Evolutionary conservation across 2,113 vertebrate genomes (phyloP).

Genomic region (Scomber colias): DNA sequence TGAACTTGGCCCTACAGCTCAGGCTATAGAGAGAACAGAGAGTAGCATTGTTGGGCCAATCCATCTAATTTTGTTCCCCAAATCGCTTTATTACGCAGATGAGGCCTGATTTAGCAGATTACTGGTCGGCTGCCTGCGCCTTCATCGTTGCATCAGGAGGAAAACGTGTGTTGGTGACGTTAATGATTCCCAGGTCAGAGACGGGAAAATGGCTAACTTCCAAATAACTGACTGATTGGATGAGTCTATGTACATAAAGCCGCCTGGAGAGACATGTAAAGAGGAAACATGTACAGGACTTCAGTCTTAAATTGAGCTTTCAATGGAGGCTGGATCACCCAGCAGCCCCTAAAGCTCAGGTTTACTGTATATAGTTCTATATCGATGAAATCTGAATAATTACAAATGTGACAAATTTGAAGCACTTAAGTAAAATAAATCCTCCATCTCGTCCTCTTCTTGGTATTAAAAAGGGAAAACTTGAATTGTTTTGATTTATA

Average conservation of each 20-base stretch:
- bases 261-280: not conserved
- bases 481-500: no score
- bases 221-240: not conserved
- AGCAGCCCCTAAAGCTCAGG: no score
- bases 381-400: no score
- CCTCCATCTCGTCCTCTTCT: no score
- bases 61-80: slow-evolving; percentile 69
- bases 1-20: slow-evolving; percentile 44
- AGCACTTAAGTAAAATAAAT: no score
- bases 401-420: no score
- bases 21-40: slow-evolving; percentile 61
- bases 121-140: slow-evolving; percentile 42
- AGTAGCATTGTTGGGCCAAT: slow-evolving; percentile 76
- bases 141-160: slow-evolving; percentile 55
- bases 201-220: not conserved
- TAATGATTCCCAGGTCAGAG: not conserved
- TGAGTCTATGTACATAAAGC: not conserved
- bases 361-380: no score
- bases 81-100: slow-evolving; percentile 73
- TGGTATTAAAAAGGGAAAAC: no score
- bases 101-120: slow-evolving; percentile 78
- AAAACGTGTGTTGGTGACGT: slow-evolving; percentile 60
- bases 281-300: not conserved
- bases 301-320: no score
- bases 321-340: no score